Evolutionary conservation across 1,140 invertebrate genomes (phyloP), one percentile per base, ranked within the genome.

Genomic region (Halesus radiatus): DNA sequence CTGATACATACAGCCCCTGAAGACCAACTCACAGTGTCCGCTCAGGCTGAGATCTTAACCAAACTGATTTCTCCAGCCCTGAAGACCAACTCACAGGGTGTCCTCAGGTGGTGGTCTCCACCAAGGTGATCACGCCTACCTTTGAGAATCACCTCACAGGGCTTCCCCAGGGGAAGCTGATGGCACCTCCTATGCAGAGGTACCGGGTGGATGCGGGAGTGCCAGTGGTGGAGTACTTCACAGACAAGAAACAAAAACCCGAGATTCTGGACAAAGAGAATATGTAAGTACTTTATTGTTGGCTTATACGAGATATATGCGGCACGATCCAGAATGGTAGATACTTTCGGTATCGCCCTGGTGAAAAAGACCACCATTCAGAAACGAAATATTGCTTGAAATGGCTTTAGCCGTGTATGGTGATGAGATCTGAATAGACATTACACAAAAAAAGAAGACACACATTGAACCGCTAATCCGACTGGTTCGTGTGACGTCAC

Each of bases 251-350:
- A 18, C 54, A 76, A 32, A 68, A 66, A 16, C 72, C 73, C 6
- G 26, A 70, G 15, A 52, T 29, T 18, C 16, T 29, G 3, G 72
- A 80, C 15, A 80, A 80, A 32, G 58, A 56, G 70, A 80, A 76
- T 29, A 58, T 22, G 64, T 68, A 10, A 60, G 62, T 60, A 20
- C 18, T 16, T n/a, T n/a, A 20, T 20, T 1, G 53, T 54, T 16
- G 53, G 3, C 16, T 15, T 16, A n/a, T n/a, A 20, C 26, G 5
- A 29, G n/a, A n/a, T n/a, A n/a, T n/a, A n/a, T n/a, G n/a, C n/a
- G n/a, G n/a, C n/a, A n/a, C n/a, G n/a, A n/a, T n/a, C n/a, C n/a
- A n/a, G n/a, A n/a, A n/a, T n/a, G n/a, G n/a, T n/a, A n/a, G n/a
- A n/a, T n/a, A n/a, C n/a, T n/a, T n/a, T n/a, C n/a, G n/a, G n/a